A percentile compares a stretch with the other conserved stretches of the same genome.
These are phyloP conservation scores for Hydractinia symbiolongicarpus DNA, from an alignment of 30 jellyfish, hydroid and myxozoan species.

Conservation along the genomic window DNA sequence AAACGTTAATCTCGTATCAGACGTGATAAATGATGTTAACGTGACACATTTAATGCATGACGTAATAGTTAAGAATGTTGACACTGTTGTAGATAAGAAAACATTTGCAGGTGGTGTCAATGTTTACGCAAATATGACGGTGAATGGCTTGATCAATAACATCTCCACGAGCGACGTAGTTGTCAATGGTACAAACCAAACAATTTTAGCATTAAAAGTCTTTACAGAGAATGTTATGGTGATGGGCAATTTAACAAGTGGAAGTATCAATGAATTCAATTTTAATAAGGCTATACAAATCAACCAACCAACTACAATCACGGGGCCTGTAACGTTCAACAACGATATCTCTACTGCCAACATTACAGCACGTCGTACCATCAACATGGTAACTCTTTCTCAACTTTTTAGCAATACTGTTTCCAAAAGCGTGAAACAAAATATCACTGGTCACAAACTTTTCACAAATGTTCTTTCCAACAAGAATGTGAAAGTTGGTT, in stretches of 20 bases:
- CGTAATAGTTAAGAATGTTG: not conserved
- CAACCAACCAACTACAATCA: not conserved
- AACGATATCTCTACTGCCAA: not conserved
- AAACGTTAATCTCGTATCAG: not conserved
- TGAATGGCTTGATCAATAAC: slow-evolving; percentile 13
- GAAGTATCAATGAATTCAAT: slow-evolving; percentile 17
- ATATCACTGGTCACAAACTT: slow-evolving; percentile 35
- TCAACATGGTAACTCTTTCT: slow-evolving; percentile 15
- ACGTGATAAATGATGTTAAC: slow-evolving; percentile 11
- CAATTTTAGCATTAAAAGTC: slow-evolving; percentile 9
- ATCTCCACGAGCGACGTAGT: not conserved
- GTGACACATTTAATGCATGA: slow-evolving; percentile 2
- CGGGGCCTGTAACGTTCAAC: slow-evolving; percentile 1
- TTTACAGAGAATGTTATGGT: slow-evolving; percentile 7
- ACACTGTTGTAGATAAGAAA: slow-evolving; percentile 8
- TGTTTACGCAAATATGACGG: not conserved
- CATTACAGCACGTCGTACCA: not conserved
- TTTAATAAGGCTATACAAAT: slow-evolving; percentile 13
- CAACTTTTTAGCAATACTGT: slow-evolving; percentile 28
- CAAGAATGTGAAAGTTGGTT: slow-evolving; percentile 9
- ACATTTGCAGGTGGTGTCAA: slow-evolving; percentile 1
- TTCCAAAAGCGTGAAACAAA: slow-evolving; percentile 24
- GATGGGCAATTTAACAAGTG: not conserved
- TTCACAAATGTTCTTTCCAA: slow-evolving; percentile 16
- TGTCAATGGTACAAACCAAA: slow-evolving; percentile 19